phyloP scores from a whole-genome alignment of 1,140 invertebrate species.

The Caenorhabditis briggsae region DNA sequence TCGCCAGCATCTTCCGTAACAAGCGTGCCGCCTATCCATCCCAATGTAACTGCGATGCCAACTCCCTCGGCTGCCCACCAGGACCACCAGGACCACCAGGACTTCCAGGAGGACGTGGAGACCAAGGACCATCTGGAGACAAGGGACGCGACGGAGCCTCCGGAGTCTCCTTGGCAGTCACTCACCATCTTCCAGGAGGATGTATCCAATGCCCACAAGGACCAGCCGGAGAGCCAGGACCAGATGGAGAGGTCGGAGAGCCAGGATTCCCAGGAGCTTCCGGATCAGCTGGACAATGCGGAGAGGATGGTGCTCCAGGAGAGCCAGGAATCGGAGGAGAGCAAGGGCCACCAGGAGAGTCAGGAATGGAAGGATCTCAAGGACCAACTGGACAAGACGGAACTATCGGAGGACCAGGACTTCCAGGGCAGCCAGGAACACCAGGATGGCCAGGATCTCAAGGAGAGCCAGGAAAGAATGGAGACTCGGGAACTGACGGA shows the following conservation, averaged over 20 bases:
- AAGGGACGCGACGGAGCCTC: slow-evolving; percentile 54
- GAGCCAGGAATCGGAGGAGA: slow-evolving; percentile 56
- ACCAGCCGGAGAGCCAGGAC: slow-evolving; percentile 51
- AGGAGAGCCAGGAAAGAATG: slow-evolving; percentile 58
- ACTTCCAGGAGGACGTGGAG: slow-evolving; percentile 58
- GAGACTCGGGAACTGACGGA: slow-evolving; percentile 48
- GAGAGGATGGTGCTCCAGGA: slow-evolving; percentile 57
- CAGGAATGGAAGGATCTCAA: slow-evolving; percentile 20
- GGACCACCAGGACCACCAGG: slow-evolving; percentile 60
- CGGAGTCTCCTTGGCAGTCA: slow-evolving; percentile 46
- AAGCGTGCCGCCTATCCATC: slow-evolving; percentile 52
- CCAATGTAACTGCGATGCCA: slow-evolving; percentile 45
- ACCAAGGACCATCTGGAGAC: slow-evolving; percentile 48
- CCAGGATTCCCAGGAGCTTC: slow-evolving; percentile 48
- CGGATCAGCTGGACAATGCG: slow-evolving; percentile 42
- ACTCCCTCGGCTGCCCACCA: slow-evolving; percentile 39
- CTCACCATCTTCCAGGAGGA: slow-evolving; percentile 51
- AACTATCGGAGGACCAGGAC: slow-evolving; percentile 27
- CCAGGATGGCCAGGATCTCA: slow-evolving; percentile 54
- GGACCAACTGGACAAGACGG: slow-evolving; percentile 46
- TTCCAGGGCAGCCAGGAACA: slow-evolving; percentile 50
- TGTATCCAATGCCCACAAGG: slow-evolving; percentile 52
- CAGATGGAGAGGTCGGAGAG: slow-evolving; percentile 47
- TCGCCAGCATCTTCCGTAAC: slow-evolving; percentile 48
- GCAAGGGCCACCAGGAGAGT: slow-evolving; percentile 56